phyloP scores from a whole-genome alignment of 2,113 vertebrate genomes.

The Carlito syrichta region DNA sequence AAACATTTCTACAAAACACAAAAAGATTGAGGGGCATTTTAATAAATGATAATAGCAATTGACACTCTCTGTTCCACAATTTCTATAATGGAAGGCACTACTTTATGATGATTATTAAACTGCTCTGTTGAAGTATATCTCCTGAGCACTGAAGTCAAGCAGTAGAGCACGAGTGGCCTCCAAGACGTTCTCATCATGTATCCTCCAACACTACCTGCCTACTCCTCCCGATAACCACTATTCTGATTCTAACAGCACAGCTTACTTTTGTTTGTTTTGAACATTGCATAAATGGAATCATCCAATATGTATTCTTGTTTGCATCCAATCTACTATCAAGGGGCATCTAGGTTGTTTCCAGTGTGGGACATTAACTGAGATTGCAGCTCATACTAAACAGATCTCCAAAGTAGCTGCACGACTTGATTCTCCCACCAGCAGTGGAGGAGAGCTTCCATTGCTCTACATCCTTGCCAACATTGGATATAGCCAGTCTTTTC shows the following conservation, averaged over 20 bases:
- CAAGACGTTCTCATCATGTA: neutral
- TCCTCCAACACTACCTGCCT: fast-evolving
- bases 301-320: neutral
- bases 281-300: neutral
- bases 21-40: neutral
- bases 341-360: neutral
- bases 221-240: too few relatives aligned
- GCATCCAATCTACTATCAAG: neutral
- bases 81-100: neutral
- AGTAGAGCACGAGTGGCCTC: neutral
- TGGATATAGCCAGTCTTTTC: neutral
- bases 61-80: neutral
- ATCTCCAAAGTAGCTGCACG: neutral
- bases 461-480: neutral
- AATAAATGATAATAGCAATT: neutral
- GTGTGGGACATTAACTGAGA: neutral
- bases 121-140: neutral
- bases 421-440: neutral
- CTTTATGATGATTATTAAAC: neutral
- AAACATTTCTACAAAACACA: neutral
- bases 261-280: neutral
- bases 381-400: neutral
- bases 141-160: neutral
- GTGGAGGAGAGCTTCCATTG: neutral
- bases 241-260: neutral